Evolutionary conservation across 2,113 vertebrate genomes (phyloP).

Genomic region (Catharus minimus): DNA sequence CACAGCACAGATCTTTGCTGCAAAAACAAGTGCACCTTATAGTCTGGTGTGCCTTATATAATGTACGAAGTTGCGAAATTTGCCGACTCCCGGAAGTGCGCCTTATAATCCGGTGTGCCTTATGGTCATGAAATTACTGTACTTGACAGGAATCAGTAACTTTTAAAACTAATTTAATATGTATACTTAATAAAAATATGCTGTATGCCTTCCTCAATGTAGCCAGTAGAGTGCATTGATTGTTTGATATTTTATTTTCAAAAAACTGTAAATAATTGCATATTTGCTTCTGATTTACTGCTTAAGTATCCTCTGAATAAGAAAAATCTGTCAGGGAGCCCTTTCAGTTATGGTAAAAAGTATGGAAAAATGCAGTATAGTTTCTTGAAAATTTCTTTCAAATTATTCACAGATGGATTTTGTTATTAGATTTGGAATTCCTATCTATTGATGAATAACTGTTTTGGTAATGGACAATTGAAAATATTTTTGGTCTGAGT

Average conservation of each 20-base stretch:
- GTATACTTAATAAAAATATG: neutral
- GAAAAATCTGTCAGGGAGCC: neutral
- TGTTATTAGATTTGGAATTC: neutral
- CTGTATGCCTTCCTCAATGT: neutral
- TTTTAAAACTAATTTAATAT: neutral
- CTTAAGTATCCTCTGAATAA: neutral
- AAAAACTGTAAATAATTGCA: neutral
- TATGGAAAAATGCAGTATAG: neutral
- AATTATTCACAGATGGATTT: neutral
- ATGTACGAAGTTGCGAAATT: too few relatives aligned
- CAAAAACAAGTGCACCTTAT: too few relatives aligned
- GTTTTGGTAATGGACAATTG: neutral
- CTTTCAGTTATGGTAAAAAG: neutral
- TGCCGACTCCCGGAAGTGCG: too few relatives aligned
- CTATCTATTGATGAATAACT: neutral
- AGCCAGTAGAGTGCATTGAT: constrained; percentile 33
- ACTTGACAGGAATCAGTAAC: neutral
- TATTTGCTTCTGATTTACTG: neutral
- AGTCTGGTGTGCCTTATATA: too few relatives aligned
- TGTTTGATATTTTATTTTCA: neutral
- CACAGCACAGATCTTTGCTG: too few relatives aligned
- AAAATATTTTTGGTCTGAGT: neutral
- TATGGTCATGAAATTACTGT: too few relatives aligned
- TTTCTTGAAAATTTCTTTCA: neutral
- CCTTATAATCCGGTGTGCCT: too few relatives aligned